Evolutionary conservation across 2,888 invertebrate genomes (phyloP), one percentile per base, ranked within the genome.

Genomic region (Thyatira batis): DNA sequence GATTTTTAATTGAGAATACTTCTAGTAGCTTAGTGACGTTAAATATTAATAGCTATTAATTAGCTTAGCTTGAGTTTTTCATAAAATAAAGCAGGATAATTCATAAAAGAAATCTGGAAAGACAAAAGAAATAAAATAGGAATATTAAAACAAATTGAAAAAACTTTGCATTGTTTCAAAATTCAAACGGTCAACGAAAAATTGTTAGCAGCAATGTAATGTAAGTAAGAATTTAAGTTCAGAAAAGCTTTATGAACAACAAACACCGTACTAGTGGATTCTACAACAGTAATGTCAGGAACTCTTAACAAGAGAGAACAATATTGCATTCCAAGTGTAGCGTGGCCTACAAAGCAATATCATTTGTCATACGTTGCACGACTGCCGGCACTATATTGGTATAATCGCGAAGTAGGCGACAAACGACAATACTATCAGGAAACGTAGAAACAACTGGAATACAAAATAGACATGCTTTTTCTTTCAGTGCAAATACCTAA

Each of bases 301-400:
- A 71, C 71, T 74, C 70, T 65, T 68, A 73, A 71, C 76, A 60
- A 68, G 70, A 60, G 65, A 21, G 61, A 67, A 76, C 79, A 73
- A 82, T 86, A 87, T 87, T 85, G 82, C 87, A 85, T 86, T 87
- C 84, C 80, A 60, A 63, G 73, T 59, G 70, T 61, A 67, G 53
- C 60, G 61, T 54, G 55, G 61, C 61, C 61, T 58, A 72, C 74
- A 73, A 73, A 73, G 80, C 77, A 75, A 80, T 82, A 82, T 73
- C 78, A 78, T 84, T 83, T 84, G 79, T 83, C 82, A 84, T 84
- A 77, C 67, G 65, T 65, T 65, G 66, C 68, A 73, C 60, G 61
- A 57, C 45, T 23, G 33, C 45, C 30, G 30, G 17, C 49, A 49
- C 49, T 54, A 61, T 68, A 69, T 71, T 65, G 66, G 66, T 66